Conservation (phyloP, 2,888 invertebrate species). For the Drosophila formosana region DNA sequence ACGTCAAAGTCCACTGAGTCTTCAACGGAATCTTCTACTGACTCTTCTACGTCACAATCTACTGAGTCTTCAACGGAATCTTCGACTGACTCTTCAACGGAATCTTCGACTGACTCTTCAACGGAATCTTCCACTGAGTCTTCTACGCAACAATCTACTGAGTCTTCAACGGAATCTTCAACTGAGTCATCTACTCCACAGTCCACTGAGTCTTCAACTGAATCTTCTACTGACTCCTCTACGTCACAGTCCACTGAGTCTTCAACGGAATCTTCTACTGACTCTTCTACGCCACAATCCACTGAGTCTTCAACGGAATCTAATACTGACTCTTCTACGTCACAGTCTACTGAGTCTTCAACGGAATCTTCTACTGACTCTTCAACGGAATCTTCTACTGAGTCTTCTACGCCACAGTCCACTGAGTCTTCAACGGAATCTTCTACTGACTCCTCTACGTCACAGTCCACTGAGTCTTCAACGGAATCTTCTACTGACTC, state of each 20-base stretch:
- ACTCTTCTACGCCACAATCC: constrained; percentile 20
- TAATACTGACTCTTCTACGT: background rate
- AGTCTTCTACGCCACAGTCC: constrained; percentile 13
- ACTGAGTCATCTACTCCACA: background rate
- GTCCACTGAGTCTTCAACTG: background rate
- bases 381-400: constrained; percentile 17
- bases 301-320: constrained; percentile 12
- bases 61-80: background rate
- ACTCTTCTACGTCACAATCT: background rate
- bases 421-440: constrained; percentile 13
- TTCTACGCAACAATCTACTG: background rate
- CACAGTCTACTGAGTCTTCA: background rate
- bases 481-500: constrained; percentile 7
- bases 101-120: background rate
- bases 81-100: background rate
- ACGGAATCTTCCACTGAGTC: constrained; percentile 2
- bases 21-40: too few species aligned
- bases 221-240: background rate
- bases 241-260: background rate
- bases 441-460: background rate
- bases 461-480: background rate
- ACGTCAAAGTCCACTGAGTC: background rate
- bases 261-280: background rate
- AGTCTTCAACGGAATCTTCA: background rate
- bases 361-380: constrained; percentile 6